Percentiles rank a stretch among this genome's conserved stretches.
phyloP scores from a whole-genome alignment of 2,113 vertebrate genomes.

The Rousettus leschenaultii region DNA sequence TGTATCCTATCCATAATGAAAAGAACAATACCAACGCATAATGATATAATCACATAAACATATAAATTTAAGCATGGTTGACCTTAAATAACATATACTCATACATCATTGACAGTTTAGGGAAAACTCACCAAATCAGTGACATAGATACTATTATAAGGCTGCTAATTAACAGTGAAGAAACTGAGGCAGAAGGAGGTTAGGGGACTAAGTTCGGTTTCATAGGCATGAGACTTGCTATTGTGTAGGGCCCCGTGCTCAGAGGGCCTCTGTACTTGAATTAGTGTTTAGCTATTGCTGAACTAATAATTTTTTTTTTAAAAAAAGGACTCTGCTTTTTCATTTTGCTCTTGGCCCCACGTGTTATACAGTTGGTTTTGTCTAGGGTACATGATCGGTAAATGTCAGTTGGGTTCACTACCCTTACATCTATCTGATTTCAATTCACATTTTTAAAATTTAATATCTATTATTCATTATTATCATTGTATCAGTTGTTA shows the following conservation, averaged over 20 bases:
- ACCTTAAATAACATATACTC: not conserved
- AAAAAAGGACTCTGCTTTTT: not conserved
- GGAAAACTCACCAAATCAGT: not conserved
- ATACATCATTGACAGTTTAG: not conserved
- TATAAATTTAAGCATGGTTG: not conserved
- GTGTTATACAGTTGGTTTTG: not conserved
- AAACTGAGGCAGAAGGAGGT: not conserved
- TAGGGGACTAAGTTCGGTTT: not conserved
- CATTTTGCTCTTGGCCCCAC: not conserved
- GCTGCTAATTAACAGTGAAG: not conserved
- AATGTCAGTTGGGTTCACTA: not conserved
- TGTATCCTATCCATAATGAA: not conserved
- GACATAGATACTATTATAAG: not conserved
- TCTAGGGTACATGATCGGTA: not conserved
- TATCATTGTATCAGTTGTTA: not conserved
- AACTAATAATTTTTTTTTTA: not conserved
- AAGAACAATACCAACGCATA: not conserved
- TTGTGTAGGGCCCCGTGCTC: rapidly evolving
- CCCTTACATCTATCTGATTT: not conserved
- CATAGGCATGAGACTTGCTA: not conserved
- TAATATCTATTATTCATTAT: not conserved
- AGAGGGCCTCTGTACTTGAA: not conserved
- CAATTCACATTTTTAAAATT: not conserved
- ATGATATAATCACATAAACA: not conserved
- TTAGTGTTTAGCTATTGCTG: not conserved